phyloP scores from a whole-genome alignment of 2,888 invertebrate genomes.

The Ernsta delagoae region DNA sequence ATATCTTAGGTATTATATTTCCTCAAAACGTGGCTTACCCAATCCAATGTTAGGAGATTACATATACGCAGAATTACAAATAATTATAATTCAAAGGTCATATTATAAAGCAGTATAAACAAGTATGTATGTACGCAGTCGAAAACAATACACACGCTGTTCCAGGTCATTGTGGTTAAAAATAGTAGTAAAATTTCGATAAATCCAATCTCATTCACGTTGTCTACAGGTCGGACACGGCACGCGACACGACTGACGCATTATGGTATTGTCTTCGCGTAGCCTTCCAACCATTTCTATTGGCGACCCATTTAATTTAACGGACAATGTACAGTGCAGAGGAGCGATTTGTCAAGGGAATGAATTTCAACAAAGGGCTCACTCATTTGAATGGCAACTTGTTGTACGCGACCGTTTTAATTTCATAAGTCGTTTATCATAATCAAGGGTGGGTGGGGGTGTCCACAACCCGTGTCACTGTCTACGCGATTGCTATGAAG shows the following conservation, averaged over 20 bases:
- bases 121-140: no score
- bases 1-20: no score
- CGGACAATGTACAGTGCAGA: slow-evolving; percentile 78
- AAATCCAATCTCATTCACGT: neutral
- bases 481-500: slow-evolving; percentile 62
- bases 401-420: slow-evolving; percentile 82
- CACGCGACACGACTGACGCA: slow-evolving; percentile 71
- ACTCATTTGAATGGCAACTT: slow-evolving; percentile 82
- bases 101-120: no score
- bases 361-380: slow-evolving; percentile 80
- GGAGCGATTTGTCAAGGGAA: slow-evolving; percentile 82
- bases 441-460: slow-evolving; percentile 67
- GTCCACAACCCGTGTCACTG: slow-evolving; percentile 79
- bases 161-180: neutral
- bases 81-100: no score
- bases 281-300: slow-evolving; percentile 74
- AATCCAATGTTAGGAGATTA: no score
- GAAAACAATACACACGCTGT: neutral
- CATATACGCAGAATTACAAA: no score
- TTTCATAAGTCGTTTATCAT: slow-evolving; percentile 85
- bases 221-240: slow-evolving; percentile 58
- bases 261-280: slow-evolving; percentile 68
- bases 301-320: slow-evolving; percentile 76
- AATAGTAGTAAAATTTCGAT: neutral
- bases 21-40: no score